phyloP scores from a whole-genome alignment of 1,140 invertebrate genomes.

The Hesperophylax magnus region DNA sequence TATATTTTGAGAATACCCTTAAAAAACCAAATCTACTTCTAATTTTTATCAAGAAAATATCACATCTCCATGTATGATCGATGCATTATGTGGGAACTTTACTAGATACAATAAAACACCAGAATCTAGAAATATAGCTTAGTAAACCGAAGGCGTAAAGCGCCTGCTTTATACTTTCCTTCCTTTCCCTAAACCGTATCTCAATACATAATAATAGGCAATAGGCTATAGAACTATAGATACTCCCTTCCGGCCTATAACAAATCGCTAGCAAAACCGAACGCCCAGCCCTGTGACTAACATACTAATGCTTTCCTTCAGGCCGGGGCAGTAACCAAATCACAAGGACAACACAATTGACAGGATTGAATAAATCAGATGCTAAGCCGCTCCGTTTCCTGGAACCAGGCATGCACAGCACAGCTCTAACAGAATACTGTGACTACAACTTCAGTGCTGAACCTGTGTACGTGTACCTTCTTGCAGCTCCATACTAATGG shows the following conservation, averaged over 20 bases:
- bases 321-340: conserved; percentile 8
- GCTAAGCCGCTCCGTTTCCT: conserved; percentile 9
- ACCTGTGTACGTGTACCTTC: neutral
- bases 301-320: conserved; percentile 12
- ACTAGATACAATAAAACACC: too few species aligned
- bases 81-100: too few species aligned
- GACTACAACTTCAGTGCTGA: neutral
- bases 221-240: neutral
- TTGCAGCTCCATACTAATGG: neutral
- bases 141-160: too few species aligned
- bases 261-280: neutral
- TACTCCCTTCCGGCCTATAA: neutral
- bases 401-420: neutral
- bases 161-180: too few species aligned
- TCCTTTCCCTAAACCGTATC: too few species aligned
- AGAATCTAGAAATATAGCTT: too few species aligned
- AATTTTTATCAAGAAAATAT: too few species aligned
- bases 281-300: neutral
- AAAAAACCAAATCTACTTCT: too few species aligned
- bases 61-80: too few species aligned
- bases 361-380: conserved; percentile 34
- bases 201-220: too few species aligned
- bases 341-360: conserved; percentile 35
- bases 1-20: too few species aligned
- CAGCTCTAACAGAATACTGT: neutral